Conservation (phyloP, 2,888 invertebrate genomes). For the Cephus pulcher region DNA sequence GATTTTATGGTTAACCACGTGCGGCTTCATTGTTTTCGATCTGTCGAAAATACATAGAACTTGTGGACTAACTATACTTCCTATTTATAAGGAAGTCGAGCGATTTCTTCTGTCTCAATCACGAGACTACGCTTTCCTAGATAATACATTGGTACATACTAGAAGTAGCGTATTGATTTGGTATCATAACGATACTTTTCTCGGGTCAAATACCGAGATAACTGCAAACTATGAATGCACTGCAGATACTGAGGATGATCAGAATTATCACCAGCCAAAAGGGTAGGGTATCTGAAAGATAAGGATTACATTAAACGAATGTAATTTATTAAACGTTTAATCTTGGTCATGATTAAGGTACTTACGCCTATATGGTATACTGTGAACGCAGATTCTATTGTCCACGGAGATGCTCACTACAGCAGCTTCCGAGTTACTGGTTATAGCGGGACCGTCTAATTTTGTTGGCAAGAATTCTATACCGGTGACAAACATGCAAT, state of each 20-base stretch:
- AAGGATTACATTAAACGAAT: conserved; percentile 25
- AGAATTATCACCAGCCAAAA: conserved; percentile 83
- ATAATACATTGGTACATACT: background rate
- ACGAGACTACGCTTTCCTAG: background rate
- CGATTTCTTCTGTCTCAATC: background rate
- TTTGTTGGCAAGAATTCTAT: conserved; percentile 88
- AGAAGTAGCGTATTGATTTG: conserved; percentile 1
- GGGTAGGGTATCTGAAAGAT: conserved; percentile 80
- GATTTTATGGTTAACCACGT: background rate
- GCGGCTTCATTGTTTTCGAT: no score
- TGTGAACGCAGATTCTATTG: conserved; percentile 91
- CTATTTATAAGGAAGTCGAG: background rate
- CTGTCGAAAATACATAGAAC: background rate
- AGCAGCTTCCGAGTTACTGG: conserved; percentile 84
- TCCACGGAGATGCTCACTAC: conserved; percentile 96
- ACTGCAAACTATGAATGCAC: conserved; percentile 85
- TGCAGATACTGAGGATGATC: conserved; percentile 80
- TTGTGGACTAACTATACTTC: background rate
- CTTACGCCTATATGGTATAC: conserved; percentile 84
- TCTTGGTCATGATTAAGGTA: conserved; percentile 34
- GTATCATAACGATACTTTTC: conserved; percentile 19
- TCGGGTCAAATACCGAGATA: conserved; percentile 77
- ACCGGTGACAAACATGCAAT: conserved; percentile 97
- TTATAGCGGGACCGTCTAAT: conserved; percentile 78
- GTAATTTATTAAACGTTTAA: background rate